Evolutionary conservation across 2,113 vertebrate genomes (phyloP).

Genomic region (Protobothrops mucrosquamatus): DNA sequence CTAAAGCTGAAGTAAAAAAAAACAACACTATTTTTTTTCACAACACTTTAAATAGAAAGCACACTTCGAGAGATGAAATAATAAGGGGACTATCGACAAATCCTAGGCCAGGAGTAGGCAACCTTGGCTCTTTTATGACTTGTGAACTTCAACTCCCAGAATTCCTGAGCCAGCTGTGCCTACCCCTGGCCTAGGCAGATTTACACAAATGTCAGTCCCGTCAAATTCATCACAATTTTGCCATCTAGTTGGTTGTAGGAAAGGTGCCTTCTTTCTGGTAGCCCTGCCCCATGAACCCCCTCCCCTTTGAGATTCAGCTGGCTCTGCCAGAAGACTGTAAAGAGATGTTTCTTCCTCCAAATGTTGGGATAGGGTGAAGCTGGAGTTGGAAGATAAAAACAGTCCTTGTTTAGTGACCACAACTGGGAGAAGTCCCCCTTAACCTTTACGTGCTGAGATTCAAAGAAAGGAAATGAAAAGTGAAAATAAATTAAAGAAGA

Average conservation of each 20-base stretch:
- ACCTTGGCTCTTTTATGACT: too few species aligned
- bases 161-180: too few species aligned
- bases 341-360: not conserved
- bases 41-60: not conserved
- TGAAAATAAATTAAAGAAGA: not conserved
- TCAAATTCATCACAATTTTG: not conserved
- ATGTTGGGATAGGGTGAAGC: not conserved
- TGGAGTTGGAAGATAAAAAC: not conserved
- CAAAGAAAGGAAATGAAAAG: not conserved
- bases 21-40: not conserved
- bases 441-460: not conserved
- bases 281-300: not conserved
- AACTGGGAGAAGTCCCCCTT: not conserved
- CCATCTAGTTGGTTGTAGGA: not conserved
- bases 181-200: not conserved
- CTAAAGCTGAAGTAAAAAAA: not conserved
- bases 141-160: too few species aligned
- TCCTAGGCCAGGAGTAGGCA: too few species aligned
- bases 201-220: not conserved
- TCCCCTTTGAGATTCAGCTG: not conserved
- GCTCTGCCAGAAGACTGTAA: not conserved
- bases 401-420: not conserved
- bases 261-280: not conserved
- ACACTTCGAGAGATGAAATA: not conserved
- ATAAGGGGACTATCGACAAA: not conserved